Evolutionary conservation across 2,888 invertebrate genomes (phyloP).

Genomic region (Leucania comma): DNA sequence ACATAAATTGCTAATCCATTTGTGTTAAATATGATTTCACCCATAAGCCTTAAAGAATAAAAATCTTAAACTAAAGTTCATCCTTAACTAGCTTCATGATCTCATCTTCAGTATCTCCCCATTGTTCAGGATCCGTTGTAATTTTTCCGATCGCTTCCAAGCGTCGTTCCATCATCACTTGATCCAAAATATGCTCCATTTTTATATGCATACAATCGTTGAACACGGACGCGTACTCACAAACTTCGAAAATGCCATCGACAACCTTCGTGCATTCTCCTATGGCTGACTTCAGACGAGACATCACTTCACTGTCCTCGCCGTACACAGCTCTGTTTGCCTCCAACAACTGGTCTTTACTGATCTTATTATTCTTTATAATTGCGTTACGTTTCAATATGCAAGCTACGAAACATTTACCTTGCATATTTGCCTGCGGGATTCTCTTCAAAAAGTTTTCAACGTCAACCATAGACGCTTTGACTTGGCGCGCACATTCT

Average conservation of each 20-base stretch:
- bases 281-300: constrained; percentile 77
- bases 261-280: constrained; percentile 76
- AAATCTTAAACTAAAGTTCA: constrained; percentile 73
- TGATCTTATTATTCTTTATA: constrained; percentile 82
- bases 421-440: constrained; percentile 80
- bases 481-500: constrained; percentile 85
- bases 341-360: constrained; percentile 75
- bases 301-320: constrained; percentile 83
- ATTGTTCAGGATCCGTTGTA: constrained; percentile 79
- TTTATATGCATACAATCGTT: constrained; percentile 89
- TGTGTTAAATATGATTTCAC: not conserved
- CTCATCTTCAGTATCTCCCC: constrained; percentile 84
- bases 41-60: not conserved
- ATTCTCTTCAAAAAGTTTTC: constrained; percentile 84
- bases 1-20: not conserved
- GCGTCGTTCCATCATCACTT: constrained; percentile 83
- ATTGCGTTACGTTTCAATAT: constrained; percentile 83
- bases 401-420: constrained; percentile 87
- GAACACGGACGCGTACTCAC: constrained; percentile 85
- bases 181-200: constrained; percentile 87
- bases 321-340: constrained; percentile 81
- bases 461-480: constrained; percentile 81
- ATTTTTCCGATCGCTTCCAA: constrained; percentile 86
- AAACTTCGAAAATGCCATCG: constrained; percentile 83
- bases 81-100: constrained; percentile 82